Base-by-base conservation (phyloP, 2,888 invertebrate genomes). In the Cantharis nigra region DNA sequence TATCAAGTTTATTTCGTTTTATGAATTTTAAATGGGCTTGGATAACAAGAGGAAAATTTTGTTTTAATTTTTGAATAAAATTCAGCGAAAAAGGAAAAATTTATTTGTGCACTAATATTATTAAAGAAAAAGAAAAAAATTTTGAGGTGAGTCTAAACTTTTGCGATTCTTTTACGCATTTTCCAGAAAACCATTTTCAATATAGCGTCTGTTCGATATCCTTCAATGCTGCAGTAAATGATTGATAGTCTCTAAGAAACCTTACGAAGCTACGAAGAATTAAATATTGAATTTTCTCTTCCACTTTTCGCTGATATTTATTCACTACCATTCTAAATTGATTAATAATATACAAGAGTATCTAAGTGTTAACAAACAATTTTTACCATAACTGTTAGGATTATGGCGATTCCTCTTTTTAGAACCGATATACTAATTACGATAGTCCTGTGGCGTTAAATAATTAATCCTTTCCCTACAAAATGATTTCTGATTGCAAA, bases 211-310 rank as follows among this genome's bases (percentile, higher is more conserved):
- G 80, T 79, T 81, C 81, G 75, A 81, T 81, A 80, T 79, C 77
- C 80, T 74, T 76, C 78, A 81, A 81, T 85, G 85, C 85, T 86
- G 49, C n/a, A 85, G 84, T 86, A 84, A 86, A 86, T 87, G 86
- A 87, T 87, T 87, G 86, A 87, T 87, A 85, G 86, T 85, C 84
- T 83, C 85, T 78, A 75, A 80, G 85, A 85, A 84, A 85, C 84
- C 85, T 77, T 77, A 82, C 84, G 82, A 78, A 81, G 80, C 81
- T 79, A 79, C 74, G 79, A 76, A 78, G 81, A 83, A 83, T 83
- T 83, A 83, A 83, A 83, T 83, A 83, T 83, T 83, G 82, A 83
- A 72, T 75, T 75, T 75, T 75, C 49, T 49, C 49, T 49, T 49
- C 49, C 49, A 49, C 49, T 49, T 49, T 49, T 49, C 49, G 49